Evolutionary conservation across 2,888 invertebrate species (phyloP).

Genomic region (Thymelicus lineola): DNA sequence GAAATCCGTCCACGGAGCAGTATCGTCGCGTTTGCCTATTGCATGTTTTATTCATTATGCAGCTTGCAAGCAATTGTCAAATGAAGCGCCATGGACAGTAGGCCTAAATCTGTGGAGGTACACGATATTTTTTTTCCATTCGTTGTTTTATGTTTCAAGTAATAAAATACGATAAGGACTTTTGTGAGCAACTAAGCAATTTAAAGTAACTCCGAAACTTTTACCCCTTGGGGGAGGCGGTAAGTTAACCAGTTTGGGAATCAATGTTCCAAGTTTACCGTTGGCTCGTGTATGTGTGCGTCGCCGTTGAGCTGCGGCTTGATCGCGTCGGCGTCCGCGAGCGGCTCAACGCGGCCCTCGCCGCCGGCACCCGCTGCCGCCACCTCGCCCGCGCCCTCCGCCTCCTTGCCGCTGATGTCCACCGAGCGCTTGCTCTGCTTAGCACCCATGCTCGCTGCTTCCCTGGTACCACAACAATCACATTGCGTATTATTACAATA

Average conservation of each 20-base stretch:
- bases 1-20: too few relatives aligned
- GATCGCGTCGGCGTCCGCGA: slow-evolving; percentile 90
- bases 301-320: slow-evolving; percentile 91
- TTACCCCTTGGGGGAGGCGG: background rate
- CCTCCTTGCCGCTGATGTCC: slow-evolving; percentile 91
- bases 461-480: slow-evolving; percentile 44
- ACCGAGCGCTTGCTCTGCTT: slow-evolving; percentile 95
- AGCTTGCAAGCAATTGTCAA: too few relatives aligned
- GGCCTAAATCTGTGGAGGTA: too few relatives aligned
- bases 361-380: slow-evolving; percentile 86
- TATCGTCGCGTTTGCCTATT: too few relatives aligned
- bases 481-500: background rate
- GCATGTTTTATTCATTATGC: too few relatives aligned
- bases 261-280: slow-evolving; percentile 70
- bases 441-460: slow-evolving; percentile 89
- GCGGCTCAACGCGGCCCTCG: slow-evolving; percentile 90
- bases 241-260: background rate
- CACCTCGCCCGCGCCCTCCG: slow-evolving; percentile 82
- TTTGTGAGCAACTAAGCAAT: too few relatives aligned
- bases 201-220: too few relatives aligned
- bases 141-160: too few relatives aligned
- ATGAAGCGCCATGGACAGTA: too few relatives aligned
- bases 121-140: too few relatives aligned
- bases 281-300: slow-evolving; percentile 86
- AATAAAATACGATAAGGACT: too few relatives aligned